Evolutionary conservation across 2,797 vertebrate genomes (phyloP).

Genomic region (Typhlichthys eigenmanni): DNA sequence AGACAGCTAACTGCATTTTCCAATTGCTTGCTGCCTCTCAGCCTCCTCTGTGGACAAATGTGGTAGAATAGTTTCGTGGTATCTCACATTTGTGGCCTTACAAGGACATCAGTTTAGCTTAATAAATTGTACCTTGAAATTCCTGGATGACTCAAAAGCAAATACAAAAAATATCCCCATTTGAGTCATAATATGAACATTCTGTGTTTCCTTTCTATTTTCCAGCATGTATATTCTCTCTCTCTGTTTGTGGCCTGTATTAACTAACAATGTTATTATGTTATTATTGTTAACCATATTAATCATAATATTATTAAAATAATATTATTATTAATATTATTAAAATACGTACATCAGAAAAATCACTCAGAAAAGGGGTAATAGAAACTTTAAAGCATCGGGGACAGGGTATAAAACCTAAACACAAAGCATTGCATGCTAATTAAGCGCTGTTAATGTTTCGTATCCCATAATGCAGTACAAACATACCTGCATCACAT

Average conservation of each 20-base stretch:
- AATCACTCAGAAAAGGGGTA: no score
- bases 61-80: not conserved
- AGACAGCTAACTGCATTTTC: slow-evolving; percentile 6
- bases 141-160: not conserved
- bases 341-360: no score
- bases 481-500: slow-evolving; percentile 82
- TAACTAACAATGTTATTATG: no score
- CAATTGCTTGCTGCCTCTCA: slow-evolving; percentile 11
- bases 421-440: slow-evolving; percentile 8
- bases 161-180: no score
- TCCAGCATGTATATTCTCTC: no score
- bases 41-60: slow-evolving; percentile 13
- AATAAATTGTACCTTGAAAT: not conserved
- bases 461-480: slow-evolving; percentile 45
- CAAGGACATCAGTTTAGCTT: not conserved
- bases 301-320: no score
- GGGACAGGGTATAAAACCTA: slow-evolving; percentile 12
- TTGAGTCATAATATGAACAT: no score
- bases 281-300: no score
- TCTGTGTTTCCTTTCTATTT: no score
- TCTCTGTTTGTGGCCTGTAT: no score
- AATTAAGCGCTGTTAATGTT: slow-evolving; percentile 9
- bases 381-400: slow-evolving; percentile 11
- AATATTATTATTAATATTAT: no score
- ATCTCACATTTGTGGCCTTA: not conserved